Conservation (phyloP, 2,113 vertebrate genomes). For the Phrynocephalus versicolor region DNA sequence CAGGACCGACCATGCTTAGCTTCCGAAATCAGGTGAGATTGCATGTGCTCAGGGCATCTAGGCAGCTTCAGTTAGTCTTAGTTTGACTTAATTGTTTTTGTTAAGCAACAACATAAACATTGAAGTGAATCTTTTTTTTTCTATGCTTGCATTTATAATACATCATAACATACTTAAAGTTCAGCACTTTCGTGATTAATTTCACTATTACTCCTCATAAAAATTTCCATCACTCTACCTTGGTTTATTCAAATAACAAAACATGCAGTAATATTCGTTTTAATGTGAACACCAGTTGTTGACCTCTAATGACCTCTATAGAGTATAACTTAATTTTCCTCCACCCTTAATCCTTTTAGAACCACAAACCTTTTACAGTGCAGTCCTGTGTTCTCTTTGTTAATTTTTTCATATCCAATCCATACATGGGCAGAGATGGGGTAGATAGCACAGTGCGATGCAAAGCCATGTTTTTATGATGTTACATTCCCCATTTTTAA, state of each 20-base stretch:
- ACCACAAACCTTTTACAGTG: neutral
- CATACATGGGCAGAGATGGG: neutral
- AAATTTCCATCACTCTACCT: neutral
- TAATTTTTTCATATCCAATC: neutral
- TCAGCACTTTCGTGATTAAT: conserved; percentile 20
- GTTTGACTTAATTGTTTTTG: too few species aligned
- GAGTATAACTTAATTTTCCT: conserved; percentile 20
- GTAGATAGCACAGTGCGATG: neutral
- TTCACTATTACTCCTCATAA: neutral
- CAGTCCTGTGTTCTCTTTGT: neutral
- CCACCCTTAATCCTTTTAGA: conserved; percentile 12
- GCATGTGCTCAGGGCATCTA: too few species aligned
- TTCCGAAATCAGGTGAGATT: too few species aligned
- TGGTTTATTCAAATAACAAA: neutral
- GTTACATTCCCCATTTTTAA: neutral
- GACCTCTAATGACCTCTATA: neutral
- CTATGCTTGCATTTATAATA: conserved; percentile 4
- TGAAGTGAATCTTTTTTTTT: conserved; percentile 28
- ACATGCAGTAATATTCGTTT: neutral
- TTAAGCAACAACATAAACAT: neutral
- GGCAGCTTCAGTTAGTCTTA: conserved; percentile 21
- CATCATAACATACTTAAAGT: neutral
- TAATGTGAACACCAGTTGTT: conserved; percentile 3
- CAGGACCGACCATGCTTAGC: too few species aligned
- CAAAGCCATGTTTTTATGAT: neutral